A percentile compares a stretch with the other conserved stretches of the same genome.
phyloP scores from a whole-genome alignment of 2,797 vertebrate species.

The Spinus olivaceus region DNA sequence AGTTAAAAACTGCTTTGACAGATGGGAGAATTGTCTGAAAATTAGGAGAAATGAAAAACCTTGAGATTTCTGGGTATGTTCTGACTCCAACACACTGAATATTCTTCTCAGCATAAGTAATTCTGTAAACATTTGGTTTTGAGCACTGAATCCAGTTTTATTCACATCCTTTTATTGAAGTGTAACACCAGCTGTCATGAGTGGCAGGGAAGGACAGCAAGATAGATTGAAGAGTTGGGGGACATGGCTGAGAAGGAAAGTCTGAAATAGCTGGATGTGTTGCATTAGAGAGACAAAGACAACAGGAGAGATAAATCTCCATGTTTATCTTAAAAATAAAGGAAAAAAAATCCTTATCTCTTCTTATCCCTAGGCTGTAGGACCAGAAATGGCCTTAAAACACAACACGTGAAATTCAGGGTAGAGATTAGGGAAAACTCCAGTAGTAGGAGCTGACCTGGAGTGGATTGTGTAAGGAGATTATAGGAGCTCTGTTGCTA shows the following conservation, averaged over 20 bases:
- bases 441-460: background rate
- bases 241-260: background rate
- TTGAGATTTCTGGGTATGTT: background rate
- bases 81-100: background rate
- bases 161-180: background rate
- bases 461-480: background rate
- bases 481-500: background rate
- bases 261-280: background rate
- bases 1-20: background rate
- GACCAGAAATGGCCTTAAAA: background rate
- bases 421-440: background rate
- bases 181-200: background rate
- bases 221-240: background rate
- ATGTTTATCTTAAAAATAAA: background rate
- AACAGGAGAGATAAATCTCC: background rate
- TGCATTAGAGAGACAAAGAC: background rate
- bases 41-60: background rate
- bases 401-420: background rate
- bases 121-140: background rate
- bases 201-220: background rate
- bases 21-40: background rate
- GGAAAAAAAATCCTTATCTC: rapidly evolving
- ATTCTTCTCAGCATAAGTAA: background rate
- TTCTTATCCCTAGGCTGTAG: background rate
- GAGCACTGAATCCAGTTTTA: background rate